Evolutionary conservation across 2,113 vertebrate genomes (phyloP).

Genomic region (Epinephelus fuscoguttatus): DNA sequence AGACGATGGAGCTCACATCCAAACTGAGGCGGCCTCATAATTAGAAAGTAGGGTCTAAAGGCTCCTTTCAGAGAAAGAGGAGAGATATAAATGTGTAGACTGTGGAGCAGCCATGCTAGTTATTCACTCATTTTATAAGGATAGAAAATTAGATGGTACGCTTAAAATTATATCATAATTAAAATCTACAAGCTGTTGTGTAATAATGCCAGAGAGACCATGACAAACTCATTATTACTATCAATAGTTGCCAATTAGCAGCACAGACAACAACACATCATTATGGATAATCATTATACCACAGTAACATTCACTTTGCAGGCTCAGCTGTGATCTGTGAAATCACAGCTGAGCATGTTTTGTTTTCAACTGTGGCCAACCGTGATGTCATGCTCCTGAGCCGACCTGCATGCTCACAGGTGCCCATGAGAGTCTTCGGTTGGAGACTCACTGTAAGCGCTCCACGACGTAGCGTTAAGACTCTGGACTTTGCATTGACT

Average conservation of each 20-base stretch:
- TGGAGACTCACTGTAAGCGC: background rate
- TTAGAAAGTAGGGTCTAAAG: slow-evolving; percentile 44
- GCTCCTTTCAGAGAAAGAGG: slow-evolving; percentile 21
- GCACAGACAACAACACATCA: background rate
- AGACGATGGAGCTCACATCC: slow-evolving; percentile 36
- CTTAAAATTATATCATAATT: background rate
- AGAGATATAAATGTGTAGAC: slow-evolving; percentile 13
- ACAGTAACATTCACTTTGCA: background rate
- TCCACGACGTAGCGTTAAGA: background rate
- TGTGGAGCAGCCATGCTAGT: background rate
- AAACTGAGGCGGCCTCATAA: slow-evolving; percentile 51
- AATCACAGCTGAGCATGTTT: background rate
- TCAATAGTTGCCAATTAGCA: background rate
- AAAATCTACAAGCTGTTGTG: background rate
- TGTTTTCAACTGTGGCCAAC: background rate
- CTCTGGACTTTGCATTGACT: background rate
- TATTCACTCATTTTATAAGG: background rate
- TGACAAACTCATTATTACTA: background rate
- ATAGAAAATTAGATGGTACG: background rate
- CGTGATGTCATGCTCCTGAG: background rate
- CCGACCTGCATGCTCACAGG: background rate
- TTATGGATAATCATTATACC: too few species aligned
- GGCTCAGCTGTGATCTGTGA: background rate
- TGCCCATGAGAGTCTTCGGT: background rate
- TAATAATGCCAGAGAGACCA: background rate